These are phyloP conservation scores for Drosophila obscura DNA, from an alignment of 1,140 invertebrate species.

Conservation along the genomic window DNA sequence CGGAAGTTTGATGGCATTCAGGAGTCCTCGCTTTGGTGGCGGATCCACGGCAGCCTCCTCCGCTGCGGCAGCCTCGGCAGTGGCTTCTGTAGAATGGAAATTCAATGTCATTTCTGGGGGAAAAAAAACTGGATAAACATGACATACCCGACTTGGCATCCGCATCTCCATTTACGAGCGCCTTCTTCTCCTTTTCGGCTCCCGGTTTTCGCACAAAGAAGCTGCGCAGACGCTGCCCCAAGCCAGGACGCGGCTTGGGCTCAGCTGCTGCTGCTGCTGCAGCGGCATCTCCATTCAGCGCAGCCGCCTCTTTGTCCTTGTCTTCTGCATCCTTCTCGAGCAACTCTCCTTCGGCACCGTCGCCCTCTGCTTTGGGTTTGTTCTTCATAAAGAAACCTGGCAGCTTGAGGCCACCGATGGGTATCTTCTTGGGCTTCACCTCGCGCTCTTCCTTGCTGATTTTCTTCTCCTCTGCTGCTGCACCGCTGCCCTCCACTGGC, in stretches of 20 bases:
- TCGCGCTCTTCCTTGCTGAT: slow-evolving; percentile 88
- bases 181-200: slow-evolving; percentile 71
- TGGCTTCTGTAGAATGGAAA: slow-evolving; percentile 59
- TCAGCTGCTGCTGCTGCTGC: slow-evolving; percentile 63
- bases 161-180: slow-evolving; percentile 64
- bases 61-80: slow-evolving; percentile 84
- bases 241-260: slow-evolving; percentile 62
- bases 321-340: slow-evolving; percentile 81
- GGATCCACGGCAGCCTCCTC: slow-evolving; percentile 57
- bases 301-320: slow-evolving; percentile 51
- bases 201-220: slow-evolving; percentile 76
- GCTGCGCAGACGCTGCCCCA: slow-evolving; percentile 76
- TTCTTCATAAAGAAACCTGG: slow-evolving; percentile 91
- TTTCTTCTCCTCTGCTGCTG: slow-evolving; percentile 84
- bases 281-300: slow-evolving; percentile 48
- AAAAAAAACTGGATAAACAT: no score
- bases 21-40: slow-evolving; percentile 83
- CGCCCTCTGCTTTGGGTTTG: slow-evolving; percentile 85
- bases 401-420: slow-evolving; percentile 92
- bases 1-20: slow-evolving; percentile 87
- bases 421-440: slow-evolving; percentile 91
- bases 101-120: neutral
- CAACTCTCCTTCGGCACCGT: slow-evolving; percentile 84
- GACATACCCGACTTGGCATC: slow-evolving; percentile 81
- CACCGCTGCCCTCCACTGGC: slow-evolving; percentile 53